Evolutionary conservation across 2,113 vertebrate species (phyloP).

Genomic region (human (Homo sapiens)): GRCh38 chr18:78362501-78363000

Average conservation of each 20-base stretch:
- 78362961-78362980: rapidly evolving
- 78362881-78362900: rapidly evolving
- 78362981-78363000: not conserved
- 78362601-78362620: rapidly evolving
- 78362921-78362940: rapidly evolving
- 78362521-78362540: rapidly evolving
- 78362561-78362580: not conserved
- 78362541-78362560: not conserved
- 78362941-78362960: not conserved
- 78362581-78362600: not conserved
- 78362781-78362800: rapidly evolving
- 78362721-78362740: not conserved
- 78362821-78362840: not conserved
- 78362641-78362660: too few species aligned
- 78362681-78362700: not conserved
- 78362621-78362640: not conserved
- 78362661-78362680: too few species aligned
- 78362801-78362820: not conserved
- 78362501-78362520: not conserved
- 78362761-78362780: not conserved
- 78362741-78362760: rapidly evolving
- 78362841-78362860: not conserved
- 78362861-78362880: rapidly evolving
- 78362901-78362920: too few species aligned
- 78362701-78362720: not conserved